phyloP scores from a whole-genome alignment of 37 sponge, comb jelly and placozoan species.

The Geodia barretti region DNA sequence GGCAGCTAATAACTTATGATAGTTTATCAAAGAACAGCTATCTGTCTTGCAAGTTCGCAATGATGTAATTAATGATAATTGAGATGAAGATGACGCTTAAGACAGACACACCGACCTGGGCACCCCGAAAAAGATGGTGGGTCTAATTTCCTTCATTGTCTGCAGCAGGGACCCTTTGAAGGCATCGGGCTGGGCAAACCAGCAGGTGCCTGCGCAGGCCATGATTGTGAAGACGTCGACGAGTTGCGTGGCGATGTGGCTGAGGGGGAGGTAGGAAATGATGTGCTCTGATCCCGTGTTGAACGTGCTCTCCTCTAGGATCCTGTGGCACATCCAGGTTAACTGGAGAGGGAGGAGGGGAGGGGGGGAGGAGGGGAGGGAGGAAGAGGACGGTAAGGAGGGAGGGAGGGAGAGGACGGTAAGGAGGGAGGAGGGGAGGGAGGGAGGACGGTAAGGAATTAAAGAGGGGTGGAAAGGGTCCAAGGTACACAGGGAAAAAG shows the following conservation, averaged over 20 bases:
- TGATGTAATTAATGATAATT: background rate
- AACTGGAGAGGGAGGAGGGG: slow-evolving; percentile 36
- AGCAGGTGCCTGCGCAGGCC: slow-evolving; percentile 56
- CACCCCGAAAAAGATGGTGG: slow-evolving; percentile 90
- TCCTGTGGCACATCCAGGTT: slow-evolving; percentile 59
- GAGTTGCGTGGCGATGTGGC: slow-evolving; percentile 82
- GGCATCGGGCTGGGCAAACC: slow-evolving; percentile 94
- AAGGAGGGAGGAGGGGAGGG: background rate
- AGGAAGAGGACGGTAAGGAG: background rate
- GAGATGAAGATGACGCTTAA: background rate
- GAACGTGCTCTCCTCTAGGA: slow-evolving; percentile 10
- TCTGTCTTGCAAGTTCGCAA: background rate
- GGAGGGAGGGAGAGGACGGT: background rate
- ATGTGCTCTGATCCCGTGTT: slow-evolving; percentile 62
- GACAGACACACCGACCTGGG: slow-evolving; percentile 56
- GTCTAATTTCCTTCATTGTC: slow-evolving; percentile 88
- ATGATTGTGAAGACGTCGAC: slow-evolving; percentile 74
- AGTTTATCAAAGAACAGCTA: no score
- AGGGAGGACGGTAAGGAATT: background rate
- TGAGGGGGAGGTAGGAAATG: slow-evolving; percentile 86
- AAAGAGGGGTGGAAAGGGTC: background rate
- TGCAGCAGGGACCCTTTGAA: slow-evolving; percentile 88
- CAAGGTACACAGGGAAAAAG: background rate
- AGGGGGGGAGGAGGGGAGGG: slow-evolving; percentile 1
- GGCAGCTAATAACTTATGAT: background rate